phyloP scores from a whole-genome alignment of 2,113 vertebrate genomes.

The Rousettus leschenaultii region DNA sequence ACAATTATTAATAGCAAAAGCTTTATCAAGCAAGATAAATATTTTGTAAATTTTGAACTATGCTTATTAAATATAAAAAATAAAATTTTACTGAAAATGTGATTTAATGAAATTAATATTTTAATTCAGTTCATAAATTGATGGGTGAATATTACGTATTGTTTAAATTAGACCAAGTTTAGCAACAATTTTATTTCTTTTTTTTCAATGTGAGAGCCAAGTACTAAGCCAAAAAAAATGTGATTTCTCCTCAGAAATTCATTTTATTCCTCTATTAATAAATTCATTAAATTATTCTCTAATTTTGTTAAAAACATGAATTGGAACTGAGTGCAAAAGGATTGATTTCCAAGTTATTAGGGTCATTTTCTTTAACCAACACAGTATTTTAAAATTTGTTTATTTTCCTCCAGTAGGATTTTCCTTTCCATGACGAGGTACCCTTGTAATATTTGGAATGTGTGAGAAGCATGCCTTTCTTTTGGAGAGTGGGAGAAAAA shows the following conservation, averaged over 20 bases:
- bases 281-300: not conserved
- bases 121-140: not conserved
- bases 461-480: not conserved
- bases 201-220: not conserved
- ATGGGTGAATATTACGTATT: not conserved
- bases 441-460: not conserved
- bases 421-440: not conserved
- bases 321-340: not conserved
- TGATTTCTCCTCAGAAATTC: not conserved
- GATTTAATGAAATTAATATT: not conserved
- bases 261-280: not conserved
- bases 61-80: constrained; percentile 5
- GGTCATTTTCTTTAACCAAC: not conserved
- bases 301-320: not conserved
- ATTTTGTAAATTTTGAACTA: not conserved
- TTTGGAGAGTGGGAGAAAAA: not conserved
- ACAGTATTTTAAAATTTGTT: not conserved
- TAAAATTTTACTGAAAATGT: not conserved
- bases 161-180: not conserved
- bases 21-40: constrained; percentile 18
- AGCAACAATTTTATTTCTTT: not conserved
- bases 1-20: not conserved
- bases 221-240: not conserved
- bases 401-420: not conserved
- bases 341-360: not conserved